Conservation (phyloP, 2,888 invertebrate species). For the Patella pellucida region DNA sequence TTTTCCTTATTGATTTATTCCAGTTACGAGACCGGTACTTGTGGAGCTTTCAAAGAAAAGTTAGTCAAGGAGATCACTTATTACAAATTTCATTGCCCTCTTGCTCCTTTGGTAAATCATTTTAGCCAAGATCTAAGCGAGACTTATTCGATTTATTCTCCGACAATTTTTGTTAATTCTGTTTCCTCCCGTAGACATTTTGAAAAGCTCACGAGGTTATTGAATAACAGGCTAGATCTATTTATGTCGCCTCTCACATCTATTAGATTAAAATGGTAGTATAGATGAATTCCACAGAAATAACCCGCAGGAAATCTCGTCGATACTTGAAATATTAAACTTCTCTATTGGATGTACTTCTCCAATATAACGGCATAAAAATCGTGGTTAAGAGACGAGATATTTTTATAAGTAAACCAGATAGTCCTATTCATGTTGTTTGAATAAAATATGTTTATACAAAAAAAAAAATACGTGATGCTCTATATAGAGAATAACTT, state of each 20-base stretch:
- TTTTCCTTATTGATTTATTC: constrained; percentile 4
- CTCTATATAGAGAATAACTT: too few relatives aligned
- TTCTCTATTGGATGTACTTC: background rate
- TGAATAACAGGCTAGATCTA: constrained; percentile 6
- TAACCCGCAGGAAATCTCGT: constrained; percentile 4
- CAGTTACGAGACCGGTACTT: background rate
- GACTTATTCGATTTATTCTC: constrained; percentile 11
- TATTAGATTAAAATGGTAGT: constrained; percentile 9
- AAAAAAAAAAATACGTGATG: too few relatives aligned
- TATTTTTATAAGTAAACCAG: too few relatives aligned
- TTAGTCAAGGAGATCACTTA: constrained; percentile 2
- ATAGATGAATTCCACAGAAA: background rate
- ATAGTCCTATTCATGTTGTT: too few relatives aligned
- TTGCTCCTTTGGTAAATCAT: constrained; percentile 8
- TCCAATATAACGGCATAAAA: too few relatives aligned
- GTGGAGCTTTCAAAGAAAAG: background rate
- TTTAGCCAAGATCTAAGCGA: constrained; percentile 11
- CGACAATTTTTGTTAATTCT: constrained; percentile 9
- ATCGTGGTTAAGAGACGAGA: too few relatives aligned
- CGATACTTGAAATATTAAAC: background rate
- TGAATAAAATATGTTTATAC: too few relatives aligned
- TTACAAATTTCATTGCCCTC: constrained; percentile 10
- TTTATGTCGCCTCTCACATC: constrained; percentile 2
- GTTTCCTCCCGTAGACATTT: constrained; percentile 9
- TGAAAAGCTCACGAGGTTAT: constrained; percentile 12